Conservation (phyloP, 1,140 invertebrate genomes). For the Lineus longissimus region DNA sequence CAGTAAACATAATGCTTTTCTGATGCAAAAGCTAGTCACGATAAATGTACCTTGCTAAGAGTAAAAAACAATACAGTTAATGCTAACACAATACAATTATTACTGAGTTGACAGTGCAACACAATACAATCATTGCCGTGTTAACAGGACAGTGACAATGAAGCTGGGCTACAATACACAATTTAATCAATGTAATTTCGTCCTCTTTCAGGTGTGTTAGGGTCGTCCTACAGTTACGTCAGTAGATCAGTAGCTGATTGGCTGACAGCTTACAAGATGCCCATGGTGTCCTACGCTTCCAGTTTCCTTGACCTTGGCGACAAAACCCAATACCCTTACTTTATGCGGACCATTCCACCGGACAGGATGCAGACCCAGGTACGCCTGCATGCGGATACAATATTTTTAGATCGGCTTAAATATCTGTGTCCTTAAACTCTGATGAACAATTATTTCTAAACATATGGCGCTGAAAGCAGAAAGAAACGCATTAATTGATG, state of each 20-base stretch:
- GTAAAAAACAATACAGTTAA: too few species aligned
- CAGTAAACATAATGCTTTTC: too few species aligned
- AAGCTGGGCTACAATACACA: too few species aligned
- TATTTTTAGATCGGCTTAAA: slow-evolving; percentile 37
- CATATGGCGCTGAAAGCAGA: slow-evolving; percentile 2
- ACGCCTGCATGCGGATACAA: slow-evolving; percentile 11
- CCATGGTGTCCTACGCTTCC: slow-evolving; percentile 24
- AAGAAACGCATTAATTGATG: slow-evolving; percentile 39
- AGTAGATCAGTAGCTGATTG: slow-evolving; percentile 24
- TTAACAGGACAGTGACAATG: too few species aligned
- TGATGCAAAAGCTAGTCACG: too few species aligned
- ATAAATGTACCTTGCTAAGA: too few species aligned
- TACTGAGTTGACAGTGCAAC: too few species aligned
- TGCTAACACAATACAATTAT: too few species aligned
- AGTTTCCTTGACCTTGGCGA: slow-evolving; percentile 34
- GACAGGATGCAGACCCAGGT: slow-evolving; percentile 20
- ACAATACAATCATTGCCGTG: too few species aligned
- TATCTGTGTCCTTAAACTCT: slow-evolving; percentile 36
- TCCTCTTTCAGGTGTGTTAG: slow-evolving; percentile 32
- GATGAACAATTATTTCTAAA: too few species aligned
- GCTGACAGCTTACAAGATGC: slow-evolving; percentile 18
- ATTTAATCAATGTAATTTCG: too few species aligned
- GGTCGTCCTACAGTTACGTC: slow-evolving; percentile 27
- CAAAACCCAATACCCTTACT: slow-evolving; percentile 29
- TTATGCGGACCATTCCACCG: slow-evolving; percentile 27